These are phyloP conservation scores for Phenacoccus solenopsis DNA, from an alignment of 1,140 invertebrate genomes.

Conservation along the genomic window DNA sequence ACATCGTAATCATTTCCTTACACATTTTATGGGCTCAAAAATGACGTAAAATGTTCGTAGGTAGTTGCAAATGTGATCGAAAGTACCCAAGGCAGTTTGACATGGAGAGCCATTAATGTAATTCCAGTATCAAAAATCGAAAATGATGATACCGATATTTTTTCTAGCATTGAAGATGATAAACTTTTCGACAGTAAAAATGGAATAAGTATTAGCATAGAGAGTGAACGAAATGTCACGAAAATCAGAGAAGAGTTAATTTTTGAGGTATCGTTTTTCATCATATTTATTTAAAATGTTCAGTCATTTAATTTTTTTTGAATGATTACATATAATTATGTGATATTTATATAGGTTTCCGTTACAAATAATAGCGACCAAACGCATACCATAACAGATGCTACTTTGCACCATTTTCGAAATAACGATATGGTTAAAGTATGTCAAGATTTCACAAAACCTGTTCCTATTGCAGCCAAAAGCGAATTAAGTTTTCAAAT, in stretches of 20 bases:
- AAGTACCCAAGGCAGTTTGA: conserved; percentile 46
- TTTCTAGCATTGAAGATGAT: neutral
- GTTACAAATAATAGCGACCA: neutral
- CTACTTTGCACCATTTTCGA: neutral
- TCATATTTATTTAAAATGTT: neutral
- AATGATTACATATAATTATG: neutral
- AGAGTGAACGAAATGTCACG: no score
- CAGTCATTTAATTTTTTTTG: neutral
- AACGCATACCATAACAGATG: neutral
- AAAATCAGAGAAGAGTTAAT: no score
- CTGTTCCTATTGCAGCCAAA: neutral
- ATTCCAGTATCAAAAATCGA: conserved; percentile 12
- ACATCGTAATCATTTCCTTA: neutral
- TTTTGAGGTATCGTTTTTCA: no score
- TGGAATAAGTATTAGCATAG: no score
- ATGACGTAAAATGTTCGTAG: conserved; percentile 17
- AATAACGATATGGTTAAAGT: neutral
- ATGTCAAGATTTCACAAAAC: neutral
- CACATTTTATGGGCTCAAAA: neutral
- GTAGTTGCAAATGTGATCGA: conserved; percentile 49
- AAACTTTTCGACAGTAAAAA: neutral
- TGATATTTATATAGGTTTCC: neutral
- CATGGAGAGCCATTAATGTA: conserved; percentile 24
- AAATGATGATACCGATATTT: conserved; percentile 30
- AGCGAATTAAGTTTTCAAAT: neutral